phyloP scores from a whole-genome alignment of 2,113 vertebrate species.

The Gymnarchus niloticus region DNA sequence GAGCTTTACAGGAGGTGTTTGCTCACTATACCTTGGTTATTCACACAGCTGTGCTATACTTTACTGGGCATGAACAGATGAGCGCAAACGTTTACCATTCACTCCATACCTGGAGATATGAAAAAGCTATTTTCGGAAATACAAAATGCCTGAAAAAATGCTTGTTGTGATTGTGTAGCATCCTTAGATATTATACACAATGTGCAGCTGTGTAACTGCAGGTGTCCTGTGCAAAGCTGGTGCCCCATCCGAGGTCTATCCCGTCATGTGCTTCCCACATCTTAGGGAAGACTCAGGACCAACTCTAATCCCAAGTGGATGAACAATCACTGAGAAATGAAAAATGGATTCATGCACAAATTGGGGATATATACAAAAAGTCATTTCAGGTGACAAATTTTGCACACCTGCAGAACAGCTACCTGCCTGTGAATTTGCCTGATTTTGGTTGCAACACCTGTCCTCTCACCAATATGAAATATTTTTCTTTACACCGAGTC shows the following conservation, averaged over 20 bases:
- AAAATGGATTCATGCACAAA: background rate
- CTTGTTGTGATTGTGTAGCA: background rate
- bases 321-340: background rate
- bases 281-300: background rate
- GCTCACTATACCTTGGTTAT: background rate
- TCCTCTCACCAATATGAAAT: background rate
- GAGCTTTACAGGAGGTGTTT: background rate
- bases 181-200: background rate
- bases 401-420: background rate
- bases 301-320: background rate
- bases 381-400: background rate
- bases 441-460: background rate
- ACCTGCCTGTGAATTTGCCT: background rate
- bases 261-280: background rate
- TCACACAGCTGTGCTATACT: background rate
- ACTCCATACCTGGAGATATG: background rate
- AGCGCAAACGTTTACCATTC: background rate
- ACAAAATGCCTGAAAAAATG: background rate
- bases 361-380: background rate
- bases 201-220: background rate
- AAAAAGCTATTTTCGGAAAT: background rate
- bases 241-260: too few relatives aligned
- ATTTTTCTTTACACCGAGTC: background rate
- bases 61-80: background rate
- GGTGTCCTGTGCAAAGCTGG: background rate